These are phyloP conservation scores for Ranitomeya imitator DNA, from an alignment of 2,113 vertebrate genomes.

Conservation along the genomic window DNA sequence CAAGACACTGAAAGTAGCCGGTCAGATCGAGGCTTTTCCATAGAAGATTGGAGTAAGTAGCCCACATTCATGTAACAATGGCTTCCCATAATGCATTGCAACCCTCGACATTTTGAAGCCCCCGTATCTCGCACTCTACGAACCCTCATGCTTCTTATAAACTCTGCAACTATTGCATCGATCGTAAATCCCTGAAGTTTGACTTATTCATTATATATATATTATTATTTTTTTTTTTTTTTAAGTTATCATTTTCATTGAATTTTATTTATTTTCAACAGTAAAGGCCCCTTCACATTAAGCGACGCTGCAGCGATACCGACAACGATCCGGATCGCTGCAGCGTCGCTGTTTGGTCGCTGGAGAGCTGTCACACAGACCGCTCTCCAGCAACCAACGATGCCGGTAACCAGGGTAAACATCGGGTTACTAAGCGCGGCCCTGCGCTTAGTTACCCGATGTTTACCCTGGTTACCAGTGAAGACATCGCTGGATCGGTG, in stretches of 20 bases:
- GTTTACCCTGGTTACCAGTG: too few species aligned
- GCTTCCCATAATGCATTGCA: neutral
- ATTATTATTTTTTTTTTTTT: neutral
- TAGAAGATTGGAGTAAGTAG: neutral
- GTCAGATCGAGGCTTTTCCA: neutral
- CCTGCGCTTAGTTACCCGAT: too few species aligned
- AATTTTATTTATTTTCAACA: slow-evolving; percentile 32
- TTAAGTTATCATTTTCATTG: neutral
- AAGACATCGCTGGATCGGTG: too few species aligned
- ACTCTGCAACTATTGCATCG: slow-evolving; percentile 30
- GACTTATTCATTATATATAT: slow-evolving; percentile 30
- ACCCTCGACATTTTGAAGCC: neutral
- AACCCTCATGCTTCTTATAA: neutral
- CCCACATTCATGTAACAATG: neutral
- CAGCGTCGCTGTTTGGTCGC: too few species aligned
- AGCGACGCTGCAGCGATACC: too few species aligned
- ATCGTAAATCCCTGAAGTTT: slow-evolving; percentile 40
- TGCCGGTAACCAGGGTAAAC: too few species aligned
- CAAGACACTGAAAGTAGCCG: neutral
- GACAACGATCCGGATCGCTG: too few species aligned
- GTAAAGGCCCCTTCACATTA: too few species aligned
- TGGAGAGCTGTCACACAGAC: too few species aligned
- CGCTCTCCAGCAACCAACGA: too few species aligned
- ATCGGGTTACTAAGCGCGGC: too few species aligned
- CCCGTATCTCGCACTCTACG: neutral